A percentile compares a stretch with the other conserved stretches of the same genome.
These are phyloP conservation scores for Saguinus midas DNA, from an alignment of 2,113 vertebrate genomes.

Conservation along the genomic window DNA sequence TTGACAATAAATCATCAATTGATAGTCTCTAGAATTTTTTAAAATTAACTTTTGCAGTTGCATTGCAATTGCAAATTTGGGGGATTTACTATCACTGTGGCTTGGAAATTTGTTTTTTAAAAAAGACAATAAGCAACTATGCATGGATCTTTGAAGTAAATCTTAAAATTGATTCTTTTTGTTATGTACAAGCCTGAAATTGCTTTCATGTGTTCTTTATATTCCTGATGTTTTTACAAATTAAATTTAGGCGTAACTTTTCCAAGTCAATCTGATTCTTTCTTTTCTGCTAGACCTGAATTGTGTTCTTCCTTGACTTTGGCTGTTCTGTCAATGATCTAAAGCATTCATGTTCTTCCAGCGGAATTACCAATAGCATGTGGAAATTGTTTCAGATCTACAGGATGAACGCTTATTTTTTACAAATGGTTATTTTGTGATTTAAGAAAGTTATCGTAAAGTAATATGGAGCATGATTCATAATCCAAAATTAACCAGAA, in stretches of 20 bases:
- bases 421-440: conserved; percentile 17
- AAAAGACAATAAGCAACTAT: background rate
- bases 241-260: conserved; percentile 54
- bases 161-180: conserved; percentile 18
- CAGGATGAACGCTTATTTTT: conserved; percentile 44
- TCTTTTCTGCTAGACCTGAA: conserved; percentile 32
- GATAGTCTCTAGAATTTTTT: background rate
- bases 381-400: background rate
- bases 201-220: conserved; percentile 43
- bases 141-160: conserved; percentile 9
- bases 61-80: background rate
- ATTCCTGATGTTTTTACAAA: conserved; percentile 19
- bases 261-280: conserved; percentile 37
- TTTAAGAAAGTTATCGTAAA: conserved; percentile 17
- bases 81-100: background rate
- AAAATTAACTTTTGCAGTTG: background rate
- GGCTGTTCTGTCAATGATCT: background rate
- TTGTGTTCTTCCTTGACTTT: conserved; percentile 11
- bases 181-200: background rate
- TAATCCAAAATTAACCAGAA: conserved; percentile 26
- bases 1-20: background rate
- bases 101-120: conserved; percentile 6
- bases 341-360: background rate
- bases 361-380: background rate
- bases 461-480: conserved; percentile 23